A percentile compares a stretch with the other conserved stretches of the same genome.
Evolutionary conservation across 2,888 invertebrate genomes (phyloP).

Genomic region (Phortica magna): DNA sequence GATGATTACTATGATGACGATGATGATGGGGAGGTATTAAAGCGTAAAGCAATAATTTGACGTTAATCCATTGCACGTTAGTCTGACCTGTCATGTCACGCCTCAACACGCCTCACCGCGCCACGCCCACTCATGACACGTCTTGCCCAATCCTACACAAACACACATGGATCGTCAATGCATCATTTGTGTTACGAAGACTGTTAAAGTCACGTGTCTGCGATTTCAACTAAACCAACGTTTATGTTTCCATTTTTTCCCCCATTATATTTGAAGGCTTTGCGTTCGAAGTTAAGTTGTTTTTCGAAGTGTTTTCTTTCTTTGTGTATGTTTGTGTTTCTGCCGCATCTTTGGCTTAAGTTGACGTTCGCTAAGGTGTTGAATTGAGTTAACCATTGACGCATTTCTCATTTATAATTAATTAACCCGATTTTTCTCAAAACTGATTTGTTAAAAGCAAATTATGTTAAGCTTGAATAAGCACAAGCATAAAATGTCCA

Average conservation of each 20-base stretch:
- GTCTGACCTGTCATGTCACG: background rate
- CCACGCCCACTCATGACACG: background rate
- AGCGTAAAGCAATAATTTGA: background rate
- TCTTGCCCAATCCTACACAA: too few relatives aligned
- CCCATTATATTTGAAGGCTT: background rate
- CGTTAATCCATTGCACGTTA: slow-evolving; percentile 10
- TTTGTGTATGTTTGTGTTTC: too few relatives aligned
- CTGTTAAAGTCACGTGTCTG: slow-evolving; percentile 59
- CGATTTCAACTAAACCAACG: slow-evolving; percentile 59
- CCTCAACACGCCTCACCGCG: background rate
- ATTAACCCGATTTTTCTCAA: too few relatives aligned
- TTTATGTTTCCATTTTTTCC: background rate
- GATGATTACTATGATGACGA: slow-evolving; percentile 23
- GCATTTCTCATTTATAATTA: too few relatives aligned
- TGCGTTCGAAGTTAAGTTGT: background rate
- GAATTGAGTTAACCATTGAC: too few relatives aligned
- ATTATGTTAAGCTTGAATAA: too few relatives aligned
- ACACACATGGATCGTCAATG: background rate
- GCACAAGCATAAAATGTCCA: too few relatives aligned
- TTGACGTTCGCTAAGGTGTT: too few relatives aligned
- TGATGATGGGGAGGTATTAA: background rate
- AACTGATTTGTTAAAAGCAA: too few relatives aligned
- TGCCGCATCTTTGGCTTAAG: too few relatives aligned
- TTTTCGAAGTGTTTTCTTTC: background rate
- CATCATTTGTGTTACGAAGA: background rate